Conservation (phyloP, 2,888 invertebrate genomes). For the Amphiduros pacificus region DNA sequence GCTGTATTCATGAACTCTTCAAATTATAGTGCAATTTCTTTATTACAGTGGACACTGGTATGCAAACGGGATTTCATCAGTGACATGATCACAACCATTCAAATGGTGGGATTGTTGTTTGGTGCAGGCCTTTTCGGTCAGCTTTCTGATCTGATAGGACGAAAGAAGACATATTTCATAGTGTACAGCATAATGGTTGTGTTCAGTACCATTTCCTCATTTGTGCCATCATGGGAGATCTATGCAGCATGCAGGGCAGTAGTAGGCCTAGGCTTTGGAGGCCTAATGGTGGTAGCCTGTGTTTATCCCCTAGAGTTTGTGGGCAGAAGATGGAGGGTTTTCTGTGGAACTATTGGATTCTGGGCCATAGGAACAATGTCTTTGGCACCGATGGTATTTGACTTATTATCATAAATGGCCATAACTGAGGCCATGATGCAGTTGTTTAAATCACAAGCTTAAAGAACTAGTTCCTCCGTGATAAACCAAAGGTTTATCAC, state of each 20-base stretch:
- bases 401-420: not conserved
- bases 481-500: too few relatives aligned
- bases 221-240: slow-evolving; percentile 18
- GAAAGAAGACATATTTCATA: slow-evolving; percentile 21
- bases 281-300: slow-evolving; percentile 21
- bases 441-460: too few relatives aligned
- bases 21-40: not conserved
- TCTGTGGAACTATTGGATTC: slow-evolving; percentile 27
- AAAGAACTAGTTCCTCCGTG: too few relatives aligned
- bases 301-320: slow-evolving; percentile 26
- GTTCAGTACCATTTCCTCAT: too few relatives aligned
- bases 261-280: slow-evolving; percentile 22
- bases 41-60: slow-evolving; percentile 24
- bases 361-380: slow-evolving; percentile 24
- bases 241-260: slow-evolving; percentile 13
- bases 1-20: too few relatives aligned
- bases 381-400: slow-evolving; percentile 8
- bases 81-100: slow-evolving; percentile 21
- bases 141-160: slow-evolving; percentile 20
- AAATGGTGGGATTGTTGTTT: slow-evolving; percentile 21
- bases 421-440: too few relatives aligned
- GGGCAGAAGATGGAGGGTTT: slow-evolving; percentile 18
- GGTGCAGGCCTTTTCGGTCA: slow-evolving; percentile 22
- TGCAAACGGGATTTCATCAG: slow-evolving; percentile 18
- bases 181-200: slow-evolving; percentile 15